Evolutionary conservation across 1,140 invertebrate species (phyloP).

Genomic region (Colletes latitarsis): DNA sequence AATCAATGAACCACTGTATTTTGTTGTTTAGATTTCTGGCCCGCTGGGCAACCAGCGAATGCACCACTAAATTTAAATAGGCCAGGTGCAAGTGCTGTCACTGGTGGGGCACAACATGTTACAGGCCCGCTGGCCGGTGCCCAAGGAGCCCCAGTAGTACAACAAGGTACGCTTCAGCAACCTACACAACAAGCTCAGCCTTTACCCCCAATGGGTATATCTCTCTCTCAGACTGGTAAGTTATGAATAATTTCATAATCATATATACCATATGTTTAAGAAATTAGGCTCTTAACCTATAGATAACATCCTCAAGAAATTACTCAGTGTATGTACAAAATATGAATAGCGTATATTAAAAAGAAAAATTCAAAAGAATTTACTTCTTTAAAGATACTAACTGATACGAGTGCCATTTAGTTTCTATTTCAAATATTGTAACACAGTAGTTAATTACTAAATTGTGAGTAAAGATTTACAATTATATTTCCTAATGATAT

Average conservation of each 20-base stretch:
- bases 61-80: slow-evolving; percentile 70
- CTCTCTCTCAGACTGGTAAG: slow-evolving; percentile 70
- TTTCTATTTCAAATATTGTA: too few relatives aligned
- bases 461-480: too few relatives aligned
- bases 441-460: too few relatives aligned
- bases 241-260: slow-evolving; percentile 11
- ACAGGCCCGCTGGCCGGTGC: slow-evolving; percentile 70
- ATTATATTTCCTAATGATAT: too few relatives aligned
- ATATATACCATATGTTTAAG: background rate
- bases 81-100: slow-evolving; percentile 69
- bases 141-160: slow-evolving; percentile 73
- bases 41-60: slow-evolving; percentile 34
- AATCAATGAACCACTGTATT: slow-evolving; percentile 6
- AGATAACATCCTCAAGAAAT: background rate
- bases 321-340: too few relatives aligned
- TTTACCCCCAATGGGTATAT: slow-evolving; percentile 71
- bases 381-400: too few relatives aligned
- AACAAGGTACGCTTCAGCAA: slow-evolving; percentile 75
- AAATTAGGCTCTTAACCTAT: background rate
- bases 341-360: too few relatives aligned
- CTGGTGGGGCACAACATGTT: slow-evolving; percentile 73
- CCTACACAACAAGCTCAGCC: slow-evolving; percentile 70
- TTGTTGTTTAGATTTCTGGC: slow-evolving; percentile 47
- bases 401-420: too few relatives aligned
- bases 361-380: too few relatives aligned